A percentile compares a stretch with the other conserved stretches of the same genome.
These are phyloP conservation scores for Sinonovacula constricta DNA, from an alignment of 1,140 invertebrate genomes.

Conservation along the genomic window DNA sequence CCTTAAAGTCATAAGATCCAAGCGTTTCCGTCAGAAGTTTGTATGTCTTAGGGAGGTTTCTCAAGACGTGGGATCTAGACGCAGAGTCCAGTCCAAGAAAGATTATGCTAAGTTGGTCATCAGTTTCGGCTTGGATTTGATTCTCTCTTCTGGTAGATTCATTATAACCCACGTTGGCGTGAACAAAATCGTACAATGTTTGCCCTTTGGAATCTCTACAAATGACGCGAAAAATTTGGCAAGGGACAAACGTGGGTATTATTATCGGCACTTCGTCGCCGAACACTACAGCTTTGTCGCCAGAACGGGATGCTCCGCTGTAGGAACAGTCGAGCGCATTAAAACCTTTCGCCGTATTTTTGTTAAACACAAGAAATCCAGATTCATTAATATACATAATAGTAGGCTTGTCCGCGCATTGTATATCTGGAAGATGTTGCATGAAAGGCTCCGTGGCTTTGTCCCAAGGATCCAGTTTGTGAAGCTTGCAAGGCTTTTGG, in stretches of 20 bases:
- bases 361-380: conserved; percentile 22
- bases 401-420: conserved; percentile 19
- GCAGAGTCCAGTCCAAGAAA: conserved; percentile 56
- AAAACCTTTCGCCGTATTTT: conserved; percentile 3
- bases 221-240: conserved; percentile 12
- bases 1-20: conserved; percentile 84
- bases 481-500: conserved; percentile 33
- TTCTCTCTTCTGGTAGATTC: neutral
- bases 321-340: conserved; percentile 35
- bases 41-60: conserved; percentile 53
- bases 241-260: conserved; percentile 26
- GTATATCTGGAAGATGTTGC: neutral
- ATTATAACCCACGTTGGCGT: conserved; percentile 25
- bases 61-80: conserved; percentile 49
- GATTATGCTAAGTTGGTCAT: conserved; percentile 24
- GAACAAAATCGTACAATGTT: conserved; percentile 35
- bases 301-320: neutral
- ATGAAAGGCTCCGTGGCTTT: conserved; percentile 11
- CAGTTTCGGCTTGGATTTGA: conserved; percentile 18
- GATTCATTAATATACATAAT: conserved; percentile 37
- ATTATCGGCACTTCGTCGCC: conserved; percentile 6
- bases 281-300: neutral
- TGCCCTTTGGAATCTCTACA: neutral
- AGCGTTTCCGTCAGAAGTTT: conserved; percentile 76
- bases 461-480: conserved; percentile 44